Conservation (phyloP, 2,113 vertebrate genomes). For the Blennius ocellaris region DNA sequence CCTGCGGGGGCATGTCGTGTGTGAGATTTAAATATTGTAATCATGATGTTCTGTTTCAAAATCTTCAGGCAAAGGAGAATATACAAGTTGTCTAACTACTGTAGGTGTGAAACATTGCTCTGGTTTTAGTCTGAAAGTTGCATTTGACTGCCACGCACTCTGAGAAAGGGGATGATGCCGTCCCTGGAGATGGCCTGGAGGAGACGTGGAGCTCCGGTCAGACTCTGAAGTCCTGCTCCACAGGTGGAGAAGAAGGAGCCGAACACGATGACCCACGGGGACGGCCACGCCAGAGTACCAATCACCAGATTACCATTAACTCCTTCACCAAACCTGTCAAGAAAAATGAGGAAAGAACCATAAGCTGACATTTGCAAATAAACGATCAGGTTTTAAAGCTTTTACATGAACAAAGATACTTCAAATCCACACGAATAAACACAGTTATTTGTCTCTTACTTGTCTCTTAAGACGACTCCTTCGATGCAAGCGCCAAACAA, state of each 20-base stretch:
- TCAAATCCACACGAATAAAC: background rate
- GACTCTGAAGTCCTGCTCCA: slow-evolving; percentile 95
- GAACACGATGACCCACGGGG: slow-evolving; percentile 97
- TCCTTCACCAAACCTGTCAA: slow-evolving; percentile 92
- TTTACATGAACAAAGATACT: background rate
- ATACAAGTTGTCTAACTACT: too few species aligned
- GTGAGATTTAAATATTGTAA: background rate
- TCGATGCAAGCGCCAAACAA: slow-evolving; percentile 97
- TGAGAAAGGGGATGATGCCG: slow-evolving; percentile 94
- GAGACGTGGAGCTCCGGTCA: slow-evolving; percentile 95
- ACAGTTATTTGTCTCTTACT: slow-evolving; percentile 79
- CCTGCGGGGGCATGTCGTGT: slow-evolving; percentile 76
- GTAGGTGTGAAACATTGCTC: background rate
- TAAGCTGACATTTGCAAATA: background rate
- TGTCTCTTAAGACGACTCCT: slow-evolving; percentile 93
- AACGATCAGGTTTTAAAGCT: too few species aligned
- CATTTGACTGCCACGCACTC: slow-evolving; percentile 79
- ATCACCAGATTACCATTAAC: slow-evolving; percentile 96
- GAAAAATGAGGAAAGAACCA: background rate
- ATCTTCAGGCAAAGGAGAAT: too few species aligned
- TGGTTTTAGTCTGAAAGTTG: background rate
- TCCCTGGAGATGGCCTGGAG: slow-evolving; percentile 96
- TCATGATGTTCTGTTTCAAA: background rate
- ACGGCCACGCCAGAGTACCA: slow-evolving; percentile 95
- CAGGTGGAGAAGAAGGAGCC: slow-evolving; percentile 99